These are phyloP conservation scores for Salvelinus namaycush DNA, from an alignment of 2,113 vertebrate species.

Conservation along the genomic window DNA sequence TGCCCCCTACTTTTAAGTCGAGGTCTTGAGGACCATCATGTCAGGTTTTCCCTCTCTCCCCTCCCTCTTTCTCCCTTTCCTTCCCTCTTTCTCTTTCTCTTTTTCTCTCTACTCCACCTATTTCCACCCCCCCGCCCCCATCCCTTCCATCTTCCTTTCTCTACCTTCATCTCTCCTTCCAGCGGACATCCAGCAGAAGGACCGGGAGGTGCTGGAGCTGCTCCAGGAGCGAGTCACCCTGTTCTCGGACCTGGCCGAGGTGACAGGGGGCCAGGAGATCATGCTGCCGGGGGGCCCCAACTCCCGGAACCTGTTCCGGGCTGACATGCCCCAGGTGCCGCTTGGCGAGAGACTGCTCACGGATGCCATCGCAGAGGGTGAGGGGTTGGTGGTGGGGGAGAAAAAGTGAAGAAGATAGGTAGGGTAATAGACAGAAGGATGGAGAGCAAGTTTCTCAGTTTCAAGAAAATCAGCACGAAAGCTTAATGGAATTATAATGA, in stretches of 20 bases:
- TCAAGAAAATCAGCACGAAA: too few species aligned
- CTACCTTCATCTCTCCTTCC: background rate
- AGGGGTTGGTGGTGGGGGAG: background rate
- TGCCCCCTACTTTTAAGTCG: too few species aligned
- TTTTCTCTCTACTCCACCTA: background rate
- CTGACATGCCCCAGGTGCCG: conserved; percentile 76
- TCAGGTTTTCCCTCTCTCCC: background rate
- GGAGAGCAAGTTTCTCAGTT: too few species aligned
- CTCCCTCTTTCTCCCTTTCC: background rate
- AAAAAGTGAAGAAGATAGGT: too few species aligned
- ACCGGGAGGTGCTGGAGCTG: conserved; percentile 82
- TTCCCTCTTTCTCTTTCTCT: background rate
- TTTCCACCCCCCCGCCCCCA: background rate
- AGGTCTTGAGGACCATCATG: too few species aligned
- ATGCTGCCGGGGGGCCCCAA: conserved; percentile 48
- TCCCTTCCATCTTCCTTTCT: background rate
- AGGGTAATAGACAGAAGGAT: too few species aligned
- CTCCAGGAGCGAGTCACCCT: conserved; percentile 85
- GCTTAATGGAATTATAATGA: too few species aligned
- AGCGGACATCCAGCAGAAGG: conserved; percentile 87
- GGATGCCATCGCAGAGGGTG: conserved; percentile 85
- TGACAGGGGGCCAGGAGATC: conserved; percentile 74
- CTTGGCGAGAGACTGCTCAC: conserved; percentile 81
- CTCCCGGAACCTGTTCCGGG: conserved; percentile 80
- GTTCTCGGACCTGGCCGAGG: conserved; percentile 82